A percentile compares a stretch with the other conserved stretches of the same genome.
phyloP scores from a whole-genome alignment of 2,888 invertebrate species.

The Stenichneumon culpator region DNA sequence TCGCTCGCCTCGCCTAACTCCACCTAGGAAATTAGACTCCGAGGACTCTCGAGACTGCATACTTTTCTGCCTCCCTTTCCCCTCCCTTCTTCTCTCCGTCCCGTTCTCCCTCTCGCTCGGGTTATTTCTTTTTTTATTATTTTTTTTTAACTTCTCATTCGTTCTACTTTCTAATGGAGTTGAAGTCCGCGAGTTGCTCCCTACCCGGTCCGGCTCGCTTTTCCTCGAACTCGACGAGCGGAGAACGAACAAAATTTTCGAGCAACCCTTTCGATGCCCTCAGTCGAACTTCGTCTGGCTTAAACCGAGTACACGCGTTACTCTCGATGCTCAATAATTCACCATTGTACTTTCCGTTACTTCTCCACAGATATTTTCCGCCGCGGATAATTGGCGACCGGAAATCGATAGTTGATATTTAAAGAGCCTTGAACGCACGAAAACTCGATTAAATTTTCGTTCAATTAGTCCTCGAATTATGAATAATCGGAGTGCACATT shows the following conservation, averaged over 20 bases:
- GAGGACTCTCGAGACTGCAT: slow-evolving; percentile 66
- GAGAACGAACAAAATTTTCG: slow-evolving; percentile 48
- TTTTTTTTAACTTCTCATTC: slow-evolving; percentile 41
- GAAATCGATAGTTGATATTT: background rate
- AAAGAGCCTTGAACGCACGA: background rate
- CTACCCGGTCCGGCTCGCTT: slow-evolving; percentile 36
- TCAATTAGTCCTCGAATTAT: slow-evolving; percentile 27
- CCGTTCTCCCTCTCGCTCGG: slow-evolving; percentile 36
- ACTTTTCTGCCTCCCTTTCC: slow-evolving; percentile 47
- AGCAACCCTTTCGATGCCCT: slow-evolving; percentile 33
- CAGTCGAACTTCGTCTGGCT: slow-evolving; percentile 29
- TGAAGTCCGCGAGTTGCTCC: slow-evolving; percentile 37
- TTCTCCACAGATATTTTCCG: background rate
- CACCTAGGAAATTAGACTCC: slow-evolving; percentile 65
- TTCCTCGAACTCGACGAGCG: slow-evolving; percentile 62
- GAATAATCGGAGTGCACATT: slow-evolving; percentile 6
- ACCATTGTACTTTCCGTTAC: background rate
- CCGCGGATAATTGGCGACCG: background rate
- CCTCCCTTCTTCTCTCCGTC: slow-evolving; percentile 24
- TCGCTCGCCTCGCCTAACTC: slow-evolving; percentile 9
- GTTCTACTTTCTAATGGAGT: slow-evolving; percentile 59
- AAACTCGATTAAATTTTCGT: background rate
- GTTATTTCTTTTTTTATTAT: slow-evolving; percentile 22
- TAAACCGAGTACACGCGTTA: background rate
- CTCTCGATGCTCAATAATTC: slow-evolving; percentile 26